Evolutionary conservation across 2,797 vertebrate genomes (phyloP).

Genomic region (Distichodus sexfasciatus): DNA sequence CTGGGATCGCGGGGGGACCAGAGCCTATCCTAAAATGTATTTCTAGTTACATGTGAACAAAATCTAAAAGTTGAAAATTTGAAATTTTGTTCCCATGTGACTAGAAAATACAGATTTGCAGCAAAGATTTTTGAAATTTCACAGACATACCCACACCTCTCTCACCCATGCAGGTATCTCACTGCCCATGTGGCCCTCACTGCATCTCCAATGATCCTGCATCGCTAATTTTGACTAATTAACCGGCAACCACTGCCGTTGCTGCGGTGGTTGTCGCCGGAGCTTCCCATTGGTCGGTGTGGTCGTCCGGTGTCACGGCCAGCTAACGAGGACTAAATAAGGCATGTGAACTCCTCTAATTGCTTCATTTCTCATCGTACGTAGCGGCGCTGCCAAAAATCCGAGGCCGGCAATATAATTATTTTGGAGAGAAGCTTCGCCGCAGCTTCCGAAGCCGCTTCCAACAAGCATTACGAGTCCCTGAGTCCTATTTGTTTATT

Average conservation of each 20-base stretch:
- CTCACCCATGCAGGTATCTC: conserved; percentile 81
- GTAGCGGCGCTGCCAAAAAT: conserved; percentile 69
- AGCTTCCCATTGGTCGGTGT: conserved; percentile 77
- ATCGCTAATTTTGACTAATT: conserved; percentile 87
- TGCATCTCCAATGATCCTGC: conserved; percentile 79
- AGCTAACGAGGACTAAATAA: conserved; percentile 87
- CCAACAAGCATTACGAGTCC: conserved; percentile 43
- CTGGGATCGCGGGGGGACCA: too few species aligned
- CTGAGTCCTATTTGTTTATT: conserved; percentile 35
- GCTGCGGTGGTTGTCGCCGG: conserved; percentile 76
- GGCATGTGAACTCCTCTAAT: conserved; percentile 82
- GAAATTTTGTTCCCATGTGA: too few species aligned
- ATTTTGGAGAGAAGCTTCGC: conserved; percentile 67
- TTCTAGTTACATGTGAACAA: too few species aligned
- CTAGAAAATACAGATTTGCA: too few species aligned
- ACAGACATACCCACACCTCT: conserved; percentile 70
- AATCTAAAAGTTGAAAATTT: too few species aligned
- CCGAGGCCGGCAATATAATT: conserved; percentile 63
- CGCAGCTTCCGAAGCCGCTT: conserved; percentile 28
- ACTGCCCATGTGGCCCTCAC: conserved; percentile 80
- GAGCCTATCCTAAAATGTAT: too few species aligned
- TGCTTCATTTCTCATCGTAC: conserved; percentile 83
- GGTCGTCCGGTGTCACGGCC: conserved; percentile 77
- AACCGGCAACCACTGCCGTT: too few species aligned
- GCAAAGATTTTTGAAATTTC: too few species aligned